Evolutionary conservation across 2,797 vertebrate species (phyloP), one percentile per base, ranked within the genome.

Genomic region (Sebastes steindachneri): DNA sequence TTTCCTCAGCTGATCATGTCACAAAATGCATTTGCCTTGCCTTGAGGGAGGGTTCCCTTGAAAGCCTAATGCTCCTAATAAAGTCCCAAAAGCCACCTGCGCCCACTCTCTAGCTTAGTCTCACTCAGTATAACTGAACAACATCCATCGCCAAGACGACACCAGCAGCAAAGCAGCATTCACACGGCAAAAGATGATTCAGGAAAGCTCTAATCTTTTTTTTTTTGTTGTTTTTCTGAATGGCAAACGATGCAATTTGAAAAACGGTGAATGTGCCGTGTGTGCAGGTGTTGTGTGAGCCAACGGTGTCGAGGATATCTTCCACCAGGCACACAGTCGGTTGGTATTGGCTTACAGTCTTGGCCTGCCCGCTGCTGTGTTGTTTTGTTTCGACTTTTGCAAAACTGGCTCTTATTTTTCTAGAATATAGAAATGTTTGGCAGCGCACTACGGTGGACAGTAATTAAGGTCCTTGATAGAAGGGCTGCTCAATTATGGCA

Each of bases 41-140:
- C 81, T 85, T 21, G 64, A 74, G 90, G 76, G 80, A 79, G 77
- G 64, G 62, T 67, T 87, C 74, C 81, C 82, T 74, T 74, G 78
- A 87, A 93, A 91, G 82, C 68, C 54, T 84, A 82, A 89, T 88
- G 82, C 74, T 86, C 74, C 80, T 91, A 90, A 93, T 91, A 87
- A 89, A 93, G 86, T 88, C 75, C 77, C 77, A 48, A 64, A 86
- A 82, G 82, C 88, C 87, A 87, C 73, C 89, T 91, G 87, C 75
- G 53, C 80, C 73, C 79, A 29, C 74, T 77, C 33, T 33, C 25
- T 17, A 5, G 51, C 74, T 65, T 35, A 5, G 53, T 80, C 68
- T 71, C 69, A 55, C 55, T 80, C 45, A 25, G 70, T 67, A 57
- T 75, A 84, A 88, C 79, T 80, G 73, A 78, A 75, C 65, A 83